Percentiles rank a stretch among this genome's conserved stretches.
Conservation (phyloP, 2,888 invertebrate genomes). For the Proisotoma minuta region DNA sequence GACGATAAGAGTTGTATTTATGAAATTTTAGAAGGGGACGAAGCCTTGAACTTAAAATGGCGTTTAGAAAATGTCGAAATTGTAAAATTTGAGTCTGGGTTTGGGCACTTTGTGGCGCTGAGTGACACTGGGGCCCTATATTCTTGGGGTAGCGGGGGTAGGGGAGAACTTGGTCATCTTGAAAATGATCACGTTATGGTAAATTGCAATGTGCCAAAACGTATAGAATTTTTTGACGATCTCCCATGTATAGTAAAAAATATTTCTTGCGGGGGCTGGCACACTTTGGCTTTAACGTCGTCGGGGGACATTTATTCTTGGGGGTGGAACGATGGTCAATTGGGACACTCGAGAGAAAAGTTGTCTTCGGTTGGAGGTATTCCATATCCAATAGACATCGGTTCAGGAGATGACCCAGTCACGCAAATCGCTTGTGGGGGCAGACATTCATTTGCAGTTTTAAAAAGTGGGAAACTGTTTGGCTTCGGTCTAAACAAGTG, state of each 20-base stretch:
- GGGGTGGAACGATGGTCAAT: slow-evolving; percentile 76
- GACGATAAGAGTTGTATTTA: slow-evolving; percentile 31
- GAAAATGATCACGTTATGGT: slow-evolving; percentile 15
- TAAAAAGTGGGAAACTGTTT: slow-evolving; percentile 36
- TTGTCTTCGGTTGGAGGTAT: slow-evolving; percentile 20
- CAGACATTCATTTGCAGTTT: slow-evolving; percentile 42
- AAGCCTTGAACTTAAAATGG: slow-evolving; percentile 17
- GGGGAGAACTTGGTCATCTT: slow-evolving; percentile 37
- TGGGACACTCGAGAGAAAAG: slow-evolving; percentile 57
- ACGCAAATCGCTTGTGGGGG: slow-evolving; percentile 34
- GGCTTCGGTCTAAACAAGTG: slow-evolving; percentile 40
- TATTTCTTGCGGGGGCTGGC: slow-evolving; percentile 45
- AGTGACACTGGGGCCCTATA: slow-evolving; percentile 45
- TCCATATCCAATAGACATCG: slow-evolving; percentile 43
- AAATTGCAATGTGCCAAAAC: slow-evolving; percentile 25
- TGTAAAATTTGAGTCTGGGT: slow-evolving; percentile 33
- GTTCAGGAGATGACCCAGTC: slow-evolving; percentile 39
- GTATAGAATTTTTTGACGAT: slow-evolving; percentile 46
- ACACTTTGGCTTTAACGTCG: slow-evolving; percentile 60
- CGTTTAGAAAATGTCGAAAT: slow-evolving; percentile 25
- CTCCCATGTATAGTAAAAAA: slow-evolving; percentile 36
- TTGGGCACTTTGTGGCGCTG: slow-evolving; percentile 37
- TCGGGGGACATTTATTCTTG: slow-evolving; percentile 75
- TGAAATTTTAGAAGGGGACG: slow-evolving; percentile 15
- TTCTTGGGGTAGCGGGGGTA: slow-evolving; percentile 38